Conservation (phyloP, 2,113 vertebrate species). For the Hoplias malabaricus region DNA sequence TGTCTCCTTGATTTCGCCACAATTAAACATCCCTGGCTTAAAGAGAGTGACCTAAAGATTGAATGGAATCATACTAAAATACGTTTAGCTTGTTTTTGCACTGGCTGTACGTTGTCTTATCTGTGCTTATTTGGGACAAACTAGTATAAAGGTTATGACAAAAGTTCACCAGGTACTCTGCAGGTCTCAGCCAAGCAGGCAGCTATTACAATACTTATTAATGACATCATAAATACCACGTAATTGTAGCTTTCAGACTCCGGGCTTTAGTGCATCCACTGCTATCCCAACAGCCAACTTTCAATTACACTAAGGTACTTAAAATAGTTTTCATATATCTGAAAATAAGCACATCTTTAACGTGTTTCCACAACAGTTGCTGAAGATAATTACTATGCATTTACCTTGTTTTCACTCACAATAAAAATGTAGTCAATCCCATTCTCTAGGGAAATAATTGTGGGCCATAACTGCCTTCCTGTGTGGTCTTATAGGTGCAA, state of each 20-base stretch:
- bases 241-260: not conserved
- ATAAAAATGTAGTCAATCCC: not conserved
- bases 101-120: no score
- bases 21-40: no score
- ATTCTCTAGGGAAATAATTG: conserved; percentile 27
- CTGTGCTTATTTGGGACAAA: no score
- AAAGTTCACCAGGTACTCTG: not conserved
- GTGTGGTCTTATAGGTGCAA: conserved; percentile 39
- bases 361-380: conserved; percentile 5
- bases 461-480: not conserved
- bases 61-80: no score
- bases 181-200: not conserved
- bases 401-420: conserved; percentile 11
- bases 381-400: conserved; percentile 26
- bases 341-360: not conserved
- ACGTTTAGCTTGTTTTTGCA: no score
- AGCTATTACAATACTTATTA: not conserved
- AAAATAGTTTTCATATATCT: not conserved
- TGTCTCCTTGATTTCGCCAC: no score
- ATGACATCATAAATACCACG: not conserved
- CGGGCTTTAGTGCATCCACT: not conserved
- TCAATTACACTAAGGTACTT: not conserved
- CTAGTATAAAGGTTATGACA: no score
- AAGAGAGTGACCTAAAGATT: no score
- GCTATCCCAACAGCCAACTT: not conserved